These are phyloP conservation scores for Stigmatopora argus DNA, from an alignment of 2,113 vertebrate species.

Conservation along the genomic window DNA sequence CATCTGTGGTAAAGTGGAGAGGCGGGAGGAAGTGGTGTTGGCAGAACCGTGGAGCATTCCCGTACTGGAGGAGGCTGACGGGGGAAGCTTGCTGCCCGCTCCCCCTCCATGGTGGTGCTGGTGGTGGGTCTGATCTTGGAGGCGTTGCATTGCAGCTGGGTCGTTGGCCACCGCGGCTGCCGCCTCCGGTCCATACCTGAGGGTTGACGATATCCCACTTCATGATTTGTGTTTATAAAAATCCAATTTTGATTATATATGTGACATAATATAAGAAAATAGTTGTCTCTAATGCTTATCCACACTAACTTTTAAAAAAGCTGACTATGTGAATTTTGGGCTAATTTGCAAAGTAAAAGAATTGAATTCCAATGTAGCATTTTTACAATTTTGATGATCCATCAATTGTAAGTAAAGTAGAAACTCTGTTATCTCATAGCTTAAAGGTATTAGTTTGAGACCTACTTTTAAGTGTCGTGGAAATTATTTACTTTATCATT, in stretches of 20 bases:
- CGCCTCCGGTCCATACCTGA: constrained; percentile 86
- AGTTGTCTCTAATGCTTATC: background rate
- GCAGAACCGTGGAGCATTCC: constrained; percentile 72
- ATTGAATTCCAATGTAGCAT: no score
- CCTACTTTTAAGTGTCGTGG: no score
- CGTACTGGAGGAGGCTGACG: constrained; percentile 74
- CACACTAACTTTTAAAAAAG: no score
- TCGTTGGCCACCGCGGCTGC: constrained; percentile 76
- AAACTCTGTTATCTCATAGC: background rate
- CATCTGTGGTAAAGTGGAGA: constrained; percentile 88
- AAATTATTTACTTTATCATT: no score
- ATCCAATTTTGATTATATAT: background rate
- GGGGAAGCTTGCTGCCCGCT: constrained; percentile 74
- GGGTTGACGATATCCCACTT: background rate
- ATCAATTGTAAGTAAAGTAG: background rate
- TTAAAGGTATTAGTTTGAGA: no score
- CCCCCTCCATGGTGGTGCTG: constrained; percentile 71
- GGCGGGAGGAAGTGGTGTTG: constrained; percentile 76
- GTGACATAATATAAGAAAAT: background rate
- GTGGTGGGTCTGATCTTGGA: constrained; percentile 88
- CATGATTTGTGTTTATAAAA: background rate
- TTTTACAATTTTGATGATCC: background rate
- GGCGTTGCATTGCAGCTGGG: constrained; percentile 81
- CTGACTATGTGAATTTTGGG: no score
- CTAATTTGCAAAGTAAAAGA: no score